Conservation (phyloP, 1,140 invertebrate species). For the Sarcophaga bullata region DNA sequence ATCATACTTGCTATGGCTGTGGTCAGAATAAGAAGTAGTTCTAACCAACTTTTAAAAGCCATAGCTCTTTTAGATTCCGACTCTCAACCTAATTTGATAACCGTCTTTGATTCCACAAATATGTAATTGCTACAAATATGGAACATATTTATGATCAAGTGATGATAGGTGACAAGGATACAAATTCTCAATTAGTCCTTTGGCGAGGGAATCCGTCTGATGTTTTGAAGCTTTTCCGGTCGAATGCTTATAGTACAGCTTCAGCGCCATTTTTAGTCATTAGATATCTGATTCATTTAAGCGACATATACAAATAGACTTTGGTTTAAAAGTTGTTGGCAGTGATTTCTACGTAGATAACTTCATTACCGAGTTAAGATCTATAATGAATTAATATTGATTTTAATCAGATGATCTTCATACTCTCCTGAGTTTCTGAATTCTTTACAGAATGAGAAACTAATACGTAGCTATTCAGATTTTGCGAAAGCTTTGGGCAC, state of each 20-base stretch:
- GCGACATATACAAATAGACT: slow-evolving; percentile 54
- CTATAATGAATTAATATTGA: slow-evolving; percentile 26
- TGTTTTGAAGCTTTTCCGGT: slow-evolving; percentile 37
- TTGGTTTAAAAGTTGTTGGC: slow-evolving; percentile 50
- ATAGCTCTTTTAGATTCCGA: slow-evolving; percentile 21
- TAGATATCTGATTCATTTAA: too few species aligned
- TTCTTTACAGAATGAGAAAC: neutral
- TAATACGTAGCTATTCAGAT: too few species aligned
- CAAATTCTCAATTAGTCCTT: slow-evolving; percentile 59
- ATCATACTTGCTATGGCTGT: neutral
- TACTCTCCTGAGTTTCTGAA: neutral
- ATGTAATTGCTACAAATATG: slow-evolving; percentile 49
- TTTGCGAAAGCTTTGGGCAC: neutral
- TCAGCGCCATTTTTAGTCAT: too few species aligned
- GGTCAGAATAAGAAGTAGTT: neutral
- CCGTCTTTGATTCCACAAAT: too few species aligned
- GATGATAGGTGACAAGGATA: slow-evolving; percentile 44
- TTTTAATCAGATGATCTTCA: slow-evolving; percentile 18
- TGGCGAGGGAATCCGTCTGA: slow-evolving; percentile 52
- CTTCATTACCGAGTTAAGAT: slow-evolving; percentile 57
- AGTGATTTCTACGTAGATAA: slow-evolving; percentile 67
- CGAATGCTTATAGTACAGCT: slow-evolving; percentile 53
- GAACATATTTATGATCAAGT: slow-evolving; percentile 59
- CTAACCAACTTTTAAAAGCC: neutral
- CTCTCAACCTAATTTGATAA: slow-evolving; percentile 29